Evolutionary conservation across 2,113 vertebrate species (phyloP).

Genomic region (Azemiops feae): DNA sequence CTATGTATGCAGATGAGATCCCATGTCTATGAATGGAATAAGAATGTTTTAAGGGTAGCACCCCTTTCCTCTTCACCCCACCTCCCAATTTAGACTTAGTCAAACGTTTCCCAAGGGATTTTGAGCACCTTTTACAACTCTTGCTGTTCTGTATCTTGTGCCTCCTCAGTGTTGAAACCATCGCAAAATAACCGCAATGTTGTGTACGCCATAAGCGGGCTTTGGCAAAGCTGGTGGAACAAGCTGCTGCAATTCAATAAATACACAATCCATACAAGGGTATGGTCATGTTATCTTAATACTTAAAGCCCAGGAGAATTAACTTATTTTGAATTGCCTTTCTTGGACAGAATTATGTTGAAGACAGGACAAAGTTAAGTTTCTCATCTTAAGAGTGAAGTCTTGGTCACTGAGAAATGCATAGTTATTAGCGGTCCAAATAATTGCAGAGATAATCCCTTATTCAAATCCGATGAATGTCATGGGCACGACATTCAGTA

Average conservation of each 20-base stretch:
- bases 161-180: conserved; percentile 45
- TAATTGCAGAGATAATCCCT: not conserved
- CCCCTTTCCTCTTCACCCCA: conserved; percentile 9
- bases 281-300: not conserved
- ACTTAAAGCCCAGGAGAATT: not conserved
- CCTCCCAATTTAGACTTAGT: not conserved
- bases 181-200: conserved; percentile 38
- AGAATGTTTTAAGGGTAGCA: not conserved
- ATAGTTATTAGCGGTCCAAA: not conserved
- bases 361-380: not conserved
- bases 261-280: conserved; percentile 50
- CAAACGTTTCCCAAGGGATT: not conserved
- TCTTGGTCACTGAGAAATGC: not conserved
- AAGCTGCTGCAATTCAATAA: conserved; percentile 38
- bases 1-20: conserved; percentile 41
- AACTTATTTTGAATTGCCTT: not conserved
- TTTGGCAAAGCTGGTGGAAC: conserved; percentile 50
- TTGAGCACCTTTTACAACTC: not conserved
- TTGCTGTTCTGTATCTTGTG: conserved; percentile 51
- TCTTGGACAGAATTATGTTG: not conserved
- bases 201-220: conserved; percentile 51
- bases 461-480: not conserved
- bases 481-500: not conserved
- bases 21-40: not conserved
- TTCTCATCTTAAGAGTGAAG: not conserved